Evolutionary conservation across 2,797 vertebrate species (phyloP), one percentile per base, ranked within the genome.

Genomic region (Anisognathus igniventris): DNA sequence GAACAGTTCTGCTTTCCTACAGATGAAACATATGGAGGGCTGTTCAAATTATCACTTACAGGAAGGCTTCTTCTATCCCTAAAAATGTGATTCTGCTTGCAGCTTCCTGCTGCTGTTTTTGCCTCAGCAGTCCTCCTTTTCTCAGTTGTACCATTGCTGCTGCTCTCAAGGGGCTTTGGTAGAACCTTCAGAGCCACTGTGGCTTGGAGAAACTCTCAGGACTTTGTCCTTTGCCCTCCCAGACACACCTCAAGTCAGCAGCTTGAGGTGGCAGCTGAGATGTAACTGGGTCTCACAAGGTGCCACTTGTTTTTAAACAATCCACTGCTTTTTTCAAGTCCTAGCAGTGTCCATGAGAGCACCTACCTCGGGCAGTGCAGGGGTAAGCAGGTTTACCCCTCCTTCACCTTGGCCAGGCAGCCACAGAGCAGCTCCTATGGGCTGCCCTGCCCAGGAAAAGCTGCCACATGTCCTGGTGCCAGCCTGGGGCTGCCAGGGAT

Each of bases 1-100:
- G 37, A 84, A 58, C 35, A 75, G 75, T 94, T 94, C 75, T 86
- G 57, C 86, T 92, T 93, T 96, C 23, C 54, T 90, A 15, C 54
- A 91, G 56, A 62, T 57, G 17, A 47, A 61, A 39, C 27, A 7
- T 25, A 27, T 39, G 44, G 45, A 92, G 72, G 31, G 12, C 62
- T 75, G 21, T 60, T 76, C 57, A 79, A 81, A 51, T 72, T 54
- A 39, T 27, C 45, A 14, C 50, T 88, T 88, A 37, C 10, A 54
- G 0, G 1, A 85, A 51, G n/a, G 33, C 51, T 22, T 86, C 24
- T 68, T 28, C 19, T 17, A 28, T 42, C 40, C 22, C 45, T 83
- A 42, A 74, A 92, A 87, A 77, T 24, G 4, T 74, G 37, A 57
- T 71, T 60, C 68, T 91, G n/a, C 78, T 66, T 83, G 53, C 33